Evolutionary conservation across 2,888 invertebrate species (phyloP).

Genomic region (Cetonia aurata): DNA sequence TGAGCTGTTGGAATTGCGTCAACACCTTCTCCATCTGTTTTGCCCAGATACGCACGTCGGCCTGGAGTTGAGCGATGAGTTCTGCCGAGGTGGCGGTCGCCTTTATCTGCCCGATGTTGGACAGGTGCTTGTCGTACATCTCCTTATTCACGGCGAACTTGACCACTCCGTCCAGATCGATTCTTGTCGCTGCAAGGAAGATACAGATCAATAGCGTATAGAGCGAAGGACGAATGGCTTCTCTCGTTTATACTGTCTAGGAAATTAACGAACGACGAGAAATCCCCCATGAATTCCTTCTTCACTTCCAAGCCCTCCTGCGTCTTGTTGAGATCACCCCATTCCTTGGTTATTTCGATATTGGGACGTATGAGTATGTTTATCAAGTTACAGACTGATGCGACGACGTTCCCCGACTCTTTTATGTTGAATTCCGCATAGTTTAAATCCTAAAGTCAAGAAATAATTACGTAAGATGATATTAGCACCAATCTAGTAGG

Average conservation of each 20-base stretch:
- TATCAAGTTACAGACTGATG: constrained; percentile 58
- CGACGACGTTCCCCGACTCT: constrained; percentile 58
- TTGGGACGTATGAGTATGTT: constrained; percentile 65
- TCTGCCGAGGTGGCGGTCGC: constrained; percentile 71
- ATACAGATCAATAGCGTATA: background rate
- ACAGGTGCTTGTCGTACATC: constrained; percentile 72
- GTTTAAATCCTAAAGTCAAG: constrained; percentile 55
- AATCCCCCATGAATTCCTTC: constrained; percentile 71
- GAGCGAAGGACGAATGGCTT: constrained; percentile 4
- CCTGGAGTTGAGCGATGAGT: constrained; percentile 74
- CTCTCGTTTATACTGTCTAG: constrained; percentile 66
- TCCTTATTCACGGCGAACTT: constrained; percentile 72
- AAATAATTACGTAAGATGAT: background rate
- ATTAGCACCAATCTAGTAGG: too few species aligned
- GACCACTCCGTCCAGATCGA: constrained; percentile 74
- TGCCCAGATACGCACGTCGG: constrained; percentile 76
- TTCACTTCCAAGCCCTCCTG: constrained; percentile 67
- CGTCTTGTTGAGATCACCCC: constrained; percentile 70
- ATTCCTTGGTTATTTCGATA: constrained; percentile 67
- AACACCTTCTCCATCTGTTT: constrained; percentile 79
- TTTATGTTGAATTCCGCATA: constrained; percentile 60
- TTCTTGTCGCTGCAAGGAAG: constrained; percentile 71
- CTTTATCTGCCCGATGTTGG: constrained; percentile 72
- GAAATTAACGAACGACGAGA: constrained; percentile 70
- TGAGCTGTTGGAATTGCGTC: constrained; percentile 83